Evolutionary conservation across 2,113 vertebrate species (phyloP).

Genomic region (Micronisus gabar): DNA sequence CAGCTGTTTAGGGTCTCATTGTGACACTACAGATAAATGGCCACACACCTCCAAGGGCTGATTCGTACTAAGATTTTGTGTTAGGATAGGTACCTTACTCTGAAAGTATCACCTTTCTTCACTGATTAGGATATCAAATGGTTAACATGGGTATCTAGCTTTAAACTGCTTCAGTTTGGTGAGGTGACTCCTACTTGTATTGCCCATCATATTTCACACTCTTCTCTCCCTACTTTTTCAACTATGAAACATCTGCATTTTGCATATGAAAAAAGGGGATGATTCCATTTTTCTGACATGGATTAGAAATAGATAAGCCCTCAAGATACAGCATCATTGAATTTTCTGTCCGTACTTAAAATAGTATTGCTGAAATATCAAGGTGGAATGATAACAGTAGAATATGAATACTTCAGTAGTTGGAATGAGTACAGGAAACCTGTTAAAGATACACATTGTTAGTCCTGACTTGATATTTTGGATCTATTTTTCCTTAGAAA

Average conservation of each 20-base stretch:
- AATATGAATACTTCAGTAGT: not conserved
- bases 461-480: not conserved
- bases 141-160: not conserved
- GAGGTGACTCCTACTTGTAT: not conserved
- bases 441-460: not conserved
- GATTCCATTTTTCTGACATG: not conserved
- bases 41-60: not conserved
- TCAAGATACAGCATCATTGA: not conserved
- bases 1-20: not conserved
- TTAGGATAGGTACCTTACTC: not conserved
- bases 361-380: not conserved
- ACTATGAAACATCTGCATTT: not conserved
- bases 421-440: not conserved
- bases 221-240: not conserved
- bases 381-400: not conserved
- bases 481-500: not conserved
- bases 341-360: not conserved
- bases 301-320: not conserved
- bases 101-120: rapidly evolving
- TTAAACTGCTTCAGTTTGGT: not conserved
- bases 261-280: not conserved
- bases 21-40: not conserved
- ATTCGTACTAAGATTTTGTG: not conserved
- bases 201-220: not conserved
- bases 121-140: not conserved